Evolutionary conservation across 2,888 invertebrate species (phyloP).

Genomic region (Scaptomyza polygonia): DNA sequence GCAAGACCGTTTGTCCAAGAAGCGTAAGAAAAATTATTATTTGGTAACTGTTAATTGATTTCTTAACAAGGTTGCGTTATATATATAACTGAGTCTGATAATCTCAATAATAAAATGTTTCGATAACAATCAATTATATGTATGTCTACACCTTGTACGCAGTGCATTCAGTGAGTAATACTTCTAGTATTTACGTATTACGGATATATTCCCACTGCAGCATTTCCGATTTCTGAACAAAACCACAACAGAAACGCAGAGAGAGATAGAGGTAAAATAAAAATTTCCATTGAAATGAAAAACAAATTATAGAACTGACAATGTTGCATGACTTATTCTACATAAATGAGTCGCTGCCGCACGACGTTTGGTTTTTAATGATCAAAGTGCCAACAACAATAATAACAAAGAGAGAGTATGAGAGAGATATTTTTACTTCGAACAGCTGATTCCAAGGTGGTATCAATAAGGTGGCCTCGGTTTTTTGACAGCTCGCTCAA

Average conservation of each 20-base stretch:
- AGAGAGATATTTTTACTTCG: not conserved
- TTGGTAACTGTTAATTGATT: no score
- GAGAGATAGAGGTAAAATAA: not conserved
- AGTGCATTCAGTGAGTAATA: not conserved
- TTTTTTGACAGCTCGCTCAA: no score
- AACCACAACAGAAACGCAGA: no score
- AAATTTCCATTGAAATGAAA: slow-evolving; percentile 3
- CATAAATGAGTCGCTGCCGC: not conserved
- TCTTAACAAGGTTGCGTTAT: not conserved
- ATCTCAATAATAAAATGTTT: not conserved
- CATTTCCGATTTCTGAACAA: not conserved
- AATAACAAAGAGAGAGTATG: not conserved
- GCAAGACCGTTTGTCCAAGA: not conserved
- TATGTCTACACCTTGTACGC: not conserved
- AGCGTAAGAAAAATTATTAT: no score
- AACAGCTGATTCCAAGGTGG: slow-evolving; percentile 1
- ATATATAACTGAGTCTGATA: no score
- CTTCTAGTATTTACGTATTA: not conserved
- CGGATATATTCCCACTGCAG: not conserved
- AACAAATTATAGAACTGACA: not conserved
- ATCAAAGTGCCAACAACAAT: no score
- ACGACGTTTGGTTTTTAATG: not conserved
- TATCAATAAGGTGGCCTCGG: no score
- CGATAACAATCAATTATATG: slow-evolving; percentile 1
- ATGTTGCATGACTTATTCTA: slow-evolving; percentile 3